Base-by-base conservation (phyloP, 2,113 vertebrate species). In the Urocolius indicus region DNA sequence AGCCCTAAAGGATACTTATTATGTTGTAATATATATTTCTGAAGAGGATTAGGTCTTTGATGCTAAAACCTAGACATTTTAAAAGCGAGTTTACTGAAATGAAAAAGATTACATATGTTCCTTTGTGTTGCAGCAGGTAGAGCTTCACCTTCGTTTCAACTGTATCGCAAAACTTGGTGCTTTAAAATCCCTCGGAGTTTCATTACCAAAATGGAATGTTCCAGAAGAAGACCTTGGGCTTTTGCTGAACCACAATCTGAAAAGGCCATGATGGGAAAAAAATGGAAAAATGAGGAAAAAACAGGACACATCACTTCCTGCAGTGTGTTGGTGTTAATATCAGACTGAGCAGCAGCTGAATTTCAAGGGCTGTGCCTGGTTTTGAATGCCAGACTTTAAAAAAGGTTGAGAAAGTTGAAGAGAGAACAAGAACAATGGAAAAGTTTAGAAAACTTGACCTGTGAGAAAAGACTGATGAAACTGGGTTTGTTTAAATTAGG, bases 1-100 rank as follows among this genome's bases (percentile, higher is more conserved):
- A 96, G 94, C 95, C 87, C 91, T 73, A 83, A 96, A 96, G 93
- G 87, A 95, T 85, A 83, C 94, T 97, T 95, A 94, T 93, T 88
- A 94, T 77, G 90, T 67, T 96, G 94, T 90, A 97, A 96, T 95
- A 96, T 94, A 95, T 95, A 86, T 96, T 97, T 97, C 94, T 57
- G 88, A 84, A 92, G 92, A 91, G 93, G 93, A 93, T 97, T 95
- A 96, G 86, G 95, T 74, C 93, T 95, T 74, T 88, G 87, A 91
- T 96, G 93, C 93, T 96, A 94, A 96, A 95, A 94, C 92, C 88
- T 90, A 82, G 93, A 59, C 29, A 4, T 95, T 95, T 93, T 93
- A 87, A 94, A 85, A 86, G 71, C 15, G 75, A 95, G 91, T 96
- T 96, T 96, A 95, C 93, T 96, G 96, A 85, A 95, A 95, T 93